phyloP scores from a whole-genome alignment of 1,140 invertebrate species.

The Oncopodura yosiiana region DNA sequence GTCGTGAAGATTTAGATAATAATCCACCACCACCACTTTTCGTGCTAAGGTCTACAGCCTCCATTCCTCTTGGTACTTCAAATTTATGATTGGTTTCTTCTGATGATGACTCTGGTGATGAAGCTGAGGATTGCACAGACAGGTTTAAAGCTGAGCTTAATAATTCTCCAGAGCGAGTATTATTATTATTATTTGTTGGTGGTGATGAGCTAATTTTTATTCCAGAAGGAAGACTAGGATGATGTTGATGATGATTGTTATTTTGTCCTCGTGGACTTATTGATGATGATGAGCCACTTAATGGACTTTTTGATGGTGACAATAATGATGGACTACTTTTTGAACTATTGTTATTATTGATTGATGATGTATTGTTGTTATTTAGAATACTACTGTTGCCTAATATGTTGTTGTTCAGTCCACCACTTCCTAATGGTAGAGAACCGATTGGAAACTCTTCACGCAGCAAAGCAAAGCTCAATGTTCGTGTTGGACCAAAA shows the following conservation, averaged over 20 bases:
- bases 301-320: too few species aligned
- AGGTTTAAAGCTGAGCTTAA: not conserved
- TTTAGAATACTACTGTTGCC: not conserved
- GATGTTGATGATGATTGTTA: not conserved
- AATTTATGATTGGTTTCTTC: too few species aligned
- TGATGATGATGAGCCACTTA: too few species aligned
- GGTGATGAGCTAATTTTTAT: not conserved
- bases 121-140: conserved; percentile 1
- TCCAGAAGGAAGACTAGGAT: not conserved
- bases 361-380: not conserved
- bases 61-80: too few species aligned
- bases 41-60: too few species aligned
- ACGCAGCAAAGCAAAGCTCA: conserved; percentile 42
- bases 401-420: not conserved
- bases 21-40: too few species aligned
- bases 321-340: not conserved
- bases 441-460: conserved; percentile 24
- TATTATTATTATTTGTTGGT: not conserved
- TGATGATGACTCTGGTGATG: not conserved
- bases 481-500: conserved; percentile 69
- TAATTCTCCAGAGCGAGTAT: not conserved
- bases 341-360: not conserved
- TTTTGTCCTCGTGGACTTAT: too few species aligned
- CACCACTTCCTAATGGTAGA: not conserved
- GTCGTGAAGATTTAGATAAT: too few species aligned